Evolutionary conservation across 2,888 invertebrate genomes (phyloP).

Genomic region (Hyles lineata): DNA sequence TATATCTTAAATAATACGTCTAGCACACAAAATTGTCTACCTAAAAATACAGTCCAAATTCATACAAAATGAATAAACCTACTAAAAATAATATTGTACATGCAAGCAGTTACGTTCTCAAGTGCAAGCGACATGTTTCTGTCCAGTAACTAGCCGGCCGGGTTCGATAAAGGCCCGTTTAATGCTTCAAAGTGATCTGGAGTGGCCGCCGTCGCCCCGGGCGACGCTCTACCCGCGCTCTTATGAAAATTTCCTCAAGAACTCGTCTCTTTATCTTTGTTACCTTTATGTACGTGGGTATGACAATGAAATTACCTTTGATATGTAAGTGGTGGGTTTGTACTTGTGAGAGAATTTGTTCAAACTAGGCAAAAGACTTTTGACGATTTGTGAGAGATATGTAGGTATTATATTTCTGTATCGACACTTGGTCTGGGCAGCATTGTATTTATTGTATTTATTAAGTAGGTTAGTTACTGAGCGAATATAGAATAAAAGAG

Average conservation of each 20-base stretch:
- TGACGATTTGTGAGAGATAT: too few relatives aligned
- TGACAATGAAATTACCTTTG: constrained; percentile 28
- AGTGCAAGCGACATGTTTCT: constrained; percentile 36
- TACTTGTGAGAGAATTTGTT: not conserved
- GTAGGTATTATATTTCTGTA: too few relatives aligned
- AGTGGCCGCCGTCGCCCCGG: constrained; percentile 68
- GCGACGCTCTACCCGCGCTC: constrained; percentile 71
- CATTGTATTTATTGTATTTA: too few relatives aligned
- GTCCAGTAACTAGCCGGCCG: constrained; percentile 55
- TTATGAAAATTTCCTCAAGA: constrained; percentile 73
- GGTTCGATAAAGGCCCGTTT: constrained; percentile 70
- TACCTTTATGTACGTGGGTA: constrained; percentile 29
- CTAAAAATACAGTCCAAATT: too few relatives aligned
- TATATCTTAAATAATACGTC: too few relatives aligned
- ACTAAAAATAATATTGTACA: not conserved
- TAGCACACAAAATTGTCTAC: too few relatives aligned
- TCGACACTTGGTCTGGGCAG: too few relatives aligned
- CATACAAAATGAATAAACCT: not conserved
- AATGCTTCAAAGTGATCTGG: constrained; percentile 77
- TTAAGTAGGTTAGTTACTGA: too few relatives aligned
- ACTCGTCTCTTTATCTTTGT: constrained; percentile 38
- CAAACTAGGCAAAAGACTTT: too few relatives aligned
- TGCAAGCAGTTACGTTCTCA: constrained; percentile 49
- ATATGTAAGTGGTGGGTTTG: not conserved
- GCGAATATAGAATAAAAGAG: too few relatives aligned